Evolutionary conservation across 2,113 vertebrate genomes (phyloP).

Genomic region (Gymnogyps californianus): DNA sequence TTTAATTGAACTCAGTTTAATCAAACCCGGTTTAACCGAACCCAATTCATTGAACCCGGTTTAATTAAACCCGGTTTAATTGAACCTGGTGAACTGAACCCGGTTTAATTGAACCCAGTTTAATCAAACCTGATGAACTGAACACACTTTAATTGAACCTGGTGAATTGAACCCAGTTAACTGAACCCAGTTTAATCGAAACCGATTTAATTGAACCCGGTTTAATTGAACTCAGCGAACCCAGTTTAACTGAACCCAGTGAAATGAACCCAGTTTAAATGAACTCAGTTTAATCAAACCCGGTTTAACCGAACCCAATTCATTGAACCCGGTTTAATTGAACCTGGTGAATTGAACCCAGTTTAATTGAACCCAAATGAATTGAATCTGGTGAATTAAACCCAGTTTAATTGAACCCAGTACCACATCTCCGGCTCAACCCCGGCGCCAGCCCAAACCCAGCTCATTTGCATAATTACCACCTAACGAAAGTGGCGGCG

Average conservation of each 20-base stretch:
- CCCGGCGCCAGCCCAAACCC: neutral
- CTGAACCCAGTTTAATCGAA: neutral
- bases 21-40: accelerated
- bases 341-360: too few species aligned
- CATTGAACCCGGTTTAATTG: neutral
- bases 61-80: neutral
- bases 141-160: neutral
- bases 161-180: neutral
- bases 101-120: neutral
- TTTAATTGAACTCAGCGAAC: neutral
- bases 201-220: neutral
- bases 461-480: neutral
- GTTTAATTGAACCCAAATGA: too few species aligned
- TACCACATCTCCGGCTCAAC: neutral
- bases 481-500: neutral
- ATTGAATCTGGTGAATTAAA: too few species aligned
- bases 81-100: neutral
- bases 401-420: neutral
- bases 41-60: neutral
- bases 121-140: accelerated
- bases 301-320: accelerated
- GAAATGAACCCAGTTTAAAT: too few species aligned
- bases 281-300: neutral
- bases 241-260: too few species aligned
- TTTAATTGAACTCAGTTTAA: neutral